phyloP scores from a whole-genome alignment of 2,797 vertebrate species.

The Manis pentadactyla region DNA sequence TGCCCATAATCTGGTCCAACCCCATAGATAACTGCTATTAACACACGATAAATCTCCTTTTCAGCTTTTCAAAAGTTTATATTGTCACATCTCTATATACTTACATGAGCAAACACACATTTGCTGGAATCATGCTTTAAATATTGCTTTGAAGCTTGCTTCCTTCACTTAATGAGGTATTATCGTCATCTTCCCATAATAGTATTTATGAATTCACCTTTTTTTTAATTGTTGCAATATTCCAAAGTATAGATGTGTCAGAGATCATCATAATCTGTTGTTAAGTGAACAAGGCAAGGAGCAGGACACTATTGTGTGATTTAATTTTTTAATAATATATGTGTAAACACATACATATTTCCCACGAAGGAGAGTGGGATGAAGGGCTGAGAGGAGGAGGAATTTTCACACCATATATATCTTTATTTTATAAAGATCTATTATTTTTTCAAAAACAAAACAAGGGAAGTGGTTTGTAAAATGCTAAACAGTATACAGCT shows the following conservation, averaged over 20 bases:
- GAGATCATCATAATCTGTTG: neutral
- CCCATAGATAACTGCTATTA: neutral
- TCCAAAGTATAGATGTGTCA: neutral
- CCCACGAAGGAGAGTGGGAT: neutral
- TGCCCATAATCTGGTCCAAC: neutral
- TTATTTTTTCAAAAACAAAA: conserved; percentile 46
- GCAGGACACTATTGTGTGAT: neutral
- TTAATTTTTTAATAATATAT: neutral
- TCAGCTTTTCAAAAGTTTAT: neutral
- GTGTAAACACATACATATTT: neutral
- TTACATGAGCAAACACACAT: neutral
- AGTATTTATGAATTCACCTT: neutral
- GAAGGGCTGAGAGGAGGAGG: neutral
- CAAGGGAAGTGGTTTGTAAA: neutral
- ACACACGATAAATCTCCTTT: neutral
- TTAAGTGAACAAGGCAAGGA: neutral
- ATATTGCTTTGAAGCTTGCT: neutral
- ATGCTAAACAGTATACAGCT: neutral
- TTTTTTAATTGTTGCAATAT: neutral
- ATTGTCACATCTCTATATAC: neutral
- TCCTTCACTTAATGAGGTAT: neutral
- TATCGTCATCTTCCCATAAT: neutral
- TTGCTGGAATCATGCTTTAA: neutral
- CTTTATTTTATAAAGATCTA: neutral
- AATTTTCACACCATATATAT: neutral